Evolutionary conservation across 2,797 vertebrate genomes (phyloP), one percentile per base, ranked within the genome.

Genomic region (Myotis pilosus): DNA sequence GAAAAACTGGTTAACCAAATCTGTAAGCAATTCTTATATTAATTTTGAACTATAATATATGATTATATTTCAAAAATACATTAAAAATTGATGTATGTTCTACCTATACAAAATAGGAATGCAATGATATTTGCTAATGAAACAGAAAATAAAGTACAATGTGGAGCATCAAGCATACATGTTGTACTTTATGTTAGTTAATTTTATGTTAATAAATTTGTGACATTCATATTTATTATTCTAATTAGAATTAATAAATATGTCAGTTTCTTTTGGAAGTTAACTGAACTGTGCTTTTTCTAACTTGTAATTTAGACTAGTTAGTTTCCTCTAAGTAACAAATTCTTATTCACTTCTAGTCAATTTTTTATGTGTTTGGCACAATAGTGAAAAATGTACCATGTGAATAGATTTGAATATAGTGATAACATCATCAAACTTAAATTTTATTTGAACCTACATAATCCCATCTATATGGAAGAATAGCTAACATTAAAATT

Each of bases 191-290:
- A 71, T 38, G 16, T 94, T 97, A 60, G 62, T 64, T 97, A 76
- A 66, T 94, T 97, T 83, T 94, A 12, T 66, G 91, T 96, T 97
- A 96, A 96, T 97, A 86, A 86, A 88, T 79, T 78, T 89, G 30
- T 97, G 85, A 57, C 62, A 95, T 96, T 96, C 69, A 95, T 92
- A 93, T 84, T 95, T 87, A 60, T 83, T 79, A 23, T 89, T 94
- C 94, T 94, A 92, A 96, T 94, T 85, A 76, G 60, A 23, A 95
- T 83, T 90, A 97, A 47, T 75, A 87, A 94, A 97, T 97, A 92
- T 95, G 95, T 64, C 49, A 96, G 53, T 94, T 97, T 96, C 64
- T 79, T 71, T 90, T 38, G 30, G 62, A 60, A 84, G 47, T 71
- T 78, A 86, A 94, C 36, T 38, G 3, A 53, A 60, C 3, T 62